Base-by-base conservation (phyloP, 2,888 invertebrate genomes). In the Strigamia maritima region DNA sequence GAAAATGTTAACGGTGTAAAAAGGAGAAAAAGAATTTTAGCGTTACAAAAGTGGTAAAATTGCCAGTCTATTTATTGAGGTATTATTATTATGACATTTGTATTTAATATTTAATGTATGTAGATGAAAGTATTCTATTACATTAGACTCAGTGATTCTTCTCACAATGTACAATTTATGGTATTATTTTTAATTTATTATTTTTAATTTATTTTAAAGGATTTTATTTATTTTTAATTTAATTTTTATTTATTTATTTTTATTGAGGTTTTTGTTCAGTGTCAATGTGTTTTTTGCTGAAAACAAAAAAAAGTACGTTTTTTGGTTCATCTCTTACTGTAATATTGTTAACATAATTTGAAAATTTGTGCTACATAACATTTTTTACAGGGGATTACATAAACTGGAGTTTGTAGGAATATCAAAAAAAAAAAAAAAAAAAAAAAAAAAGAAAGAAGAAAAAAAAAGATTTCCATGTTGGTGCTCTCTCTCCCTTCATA, bases 41-140 rank as follows among this genome's bases (percentile, higher is more conserved):
- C 76, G 40, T 75, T 40, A 75, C 76, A 40, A 75, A 75, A 35
- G 35, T 40, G 40, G 76, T 40, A 40, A 40, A 75, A 31, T 31
- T 75, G 76, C 40, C 70, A 70, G 76, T 75, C 76, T 75, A 75
- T 75, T 75, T 75, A 75, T 75, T 40, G 76, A 75, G 40, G 76
- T 75, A 75, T 75, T 75, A 75, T 75, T 75, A 75, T 75, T 75
- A 40, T 35, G 40, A 40, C 76, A 40, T 75, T 40, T 75, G 38
- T 75, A 75, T 75, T 75, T 75, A 75, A 75, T 75, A 75, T 40
- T 75, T 75, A 75, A 75, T 75, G 76, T 75, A 75, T 75, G 35
- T 75, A 75, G 38, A 40, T 40, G 76, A 40, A 40, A 75, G 76
- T 75, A 75, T 40, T 75, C 35, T 75, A 40, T 35, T 40, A 75